Conservation (phyloP, 2,113 vertebrate species). For the Paratilapia polleni region DNA sequence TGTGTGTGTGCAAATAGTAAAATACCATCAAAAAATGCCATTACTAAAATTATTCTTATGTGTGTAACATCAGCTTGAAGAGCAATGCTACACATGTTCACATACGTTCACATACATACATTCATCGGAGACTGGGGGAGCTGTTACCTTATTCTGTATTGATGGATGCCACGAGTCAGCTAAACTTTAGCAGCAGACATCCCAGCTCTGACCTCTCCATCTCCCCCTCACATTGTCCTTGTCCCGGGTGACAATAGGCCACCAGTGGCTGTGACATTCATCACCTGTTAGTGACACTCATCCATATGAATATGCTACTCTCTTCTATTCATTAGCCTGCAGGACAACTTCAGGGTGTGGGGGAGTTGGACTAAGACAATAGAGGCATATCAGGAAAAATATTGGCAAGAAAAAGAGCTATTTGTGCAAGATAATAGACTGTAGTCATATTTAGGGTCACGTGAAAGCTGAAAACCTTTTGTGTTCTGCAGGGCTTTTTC, state of each 20-base stretch:
- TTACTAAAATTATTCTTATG: neutral
- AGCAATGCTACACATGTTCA: constrained; percentile 1
- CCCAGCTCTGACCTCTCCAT: constrained; percentile 54
- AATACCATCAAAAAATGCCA: neutral
- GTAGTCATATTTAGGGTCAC: constrained; percentile 23
- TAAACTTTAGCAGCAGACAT: constrained; percentile 59
- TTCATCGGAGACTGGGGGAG: constrained; percentile 41
- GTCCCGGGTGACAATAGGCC: constrained; percentile 72
- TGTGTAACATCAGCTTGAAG: neutral
- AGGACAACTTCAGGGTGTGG: constrained; percentile 47
- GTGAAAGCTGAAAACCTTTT: constrained; percentile 10
- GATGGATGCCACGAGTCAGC: constrained; percentile 69
- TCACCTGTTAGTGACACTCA: constrained; percentile 76
- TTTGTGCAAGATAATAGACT: constrained; percentile 32
- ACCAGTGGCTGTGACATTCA: constrained; percentile 77
- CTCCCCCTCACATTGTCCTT: constrained; percentile 73
- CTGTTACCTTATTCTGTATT: constrained; percentile 47
- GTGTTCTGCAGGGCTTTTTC: neutral
- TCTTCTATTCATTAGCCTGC: constrained; percentile 37
- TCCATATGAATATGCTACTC: constrained; percentile 71
- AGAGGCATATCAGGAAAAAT: constrained; percentile 48
- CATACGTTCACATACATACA: constrained; percentile 10
- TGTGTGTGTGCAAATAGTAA: too few species aligned
- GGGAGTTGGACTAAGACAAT: constrained; percentile 56
- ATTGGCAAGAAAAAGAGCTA: constrained; percentile 47